Base-by-base conservation (phyloP, 2,888 invertebrate species). In the Cryptophagus acutangulus region DNA sequence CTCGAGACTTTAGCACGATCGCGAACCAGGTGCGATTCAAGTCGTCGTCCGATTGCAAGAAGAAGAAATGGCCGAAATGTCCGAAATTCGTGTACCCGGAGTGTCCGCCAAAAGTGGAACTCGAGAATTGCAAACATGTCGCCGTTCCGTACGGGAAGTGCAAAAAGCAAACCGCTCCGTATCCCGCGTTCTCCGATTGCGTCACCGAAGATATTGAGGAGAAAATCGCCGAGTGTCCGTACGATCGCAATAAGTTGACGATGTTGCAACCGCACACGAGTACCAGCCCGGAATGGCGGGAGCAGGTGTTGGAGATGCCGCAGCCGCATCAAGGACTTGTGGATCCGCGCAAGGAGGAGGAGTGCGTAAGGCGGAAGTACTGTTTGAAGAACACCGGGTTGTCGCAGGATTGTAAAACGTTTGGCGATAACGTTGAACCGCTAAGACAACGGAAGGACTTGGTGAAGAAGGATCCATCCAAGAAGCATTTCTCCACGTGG, bases 161-260 rank as follows among this genome's bases (percentile, higher is more conserved):
- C 17, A 29, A 42, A 36, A 36, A 46, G 40, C 33, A 14, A 3
- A 25, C 26, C 17, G 45, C 53, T 4, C 56, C 56, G 1, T 55
- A 49, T 36, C 49, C 48, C 3, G 44, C 56, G 1, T 56, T 56
- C 39, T 49, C 55, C n/a, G 56, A 56, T 13, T 57, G 55, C 25
- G 40, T 59, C 25, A 50, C 57, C 12, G 51, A 56, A 31, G 54
- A 57, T 28, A 34, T 47, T 13, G 43, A 48, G 4, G 46, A 49
- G 9, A 45, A 41, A 3, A 33, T 55, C 5, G 51, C 51, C 6
- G 55, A 58, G 43, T 61, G 60, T 35, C 57, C 57, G 46, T 51
- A n/a, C 45, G 41, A 24, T 33, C 49, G 4, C 39, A 40, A 3
- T 34, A 43, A 31, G n/a, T n/a, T 20, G 6, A n/a, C 6, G n/a